phyloP scores from a whole-genome alignment of 2,888 invertebrate genomes.

The Thymelicus lineola region DNA sequence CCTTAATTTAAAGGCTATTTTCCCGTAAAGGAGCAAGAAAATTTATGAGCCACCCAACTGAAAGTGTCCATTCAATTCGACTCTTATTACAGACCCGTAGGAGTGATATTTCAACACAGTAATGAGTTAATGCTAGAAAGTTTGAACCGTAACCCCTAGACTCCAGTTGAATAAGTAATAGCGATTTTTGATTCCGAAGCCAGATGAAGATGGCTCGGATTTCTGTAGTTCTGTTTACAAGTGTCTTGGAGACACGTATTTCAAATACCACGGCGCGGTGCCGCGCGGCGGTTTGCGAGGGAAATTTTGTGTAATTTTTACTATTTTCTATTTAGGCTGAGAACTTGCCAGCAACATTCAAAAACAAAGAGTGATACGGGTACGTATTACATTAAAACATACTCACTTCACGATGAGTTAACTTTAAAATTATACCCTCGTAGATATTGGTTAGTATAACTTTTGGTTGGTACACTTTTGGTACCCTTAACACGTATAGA shows the following conservation, averaged over 20 bases:
- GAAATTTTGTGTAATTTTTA: too few species aligned
- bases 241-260: slow-evolving; percentile 22
- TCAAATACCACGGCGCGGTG: slow-evolving; percentile 4
- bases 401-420: too few species aligned
- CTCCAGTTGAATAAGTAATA: slow-evolving; percentile 53
- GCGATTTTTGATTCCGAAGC: slow-evolving; percentile 47
- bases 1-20: slow-evolving; percentile 42
- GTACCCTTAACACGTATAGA: too few species aligned
- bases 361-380: too few species aligned
- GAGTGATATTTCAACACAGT: slow-evolving; percentile 41
- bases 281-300: too few species aligned
- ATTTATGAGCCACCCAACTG: slow-evolving; percentile 42
- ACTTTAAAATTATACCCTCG: too few species aligned
- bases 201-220: slow-evolving; percentile 44
- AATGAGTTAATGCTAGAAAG: slow-evolving; percentile 58
- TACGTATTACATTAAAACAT: too few species aligned
- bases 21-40: slow-evolving; percentile 38
- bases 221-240: slow-evolving; percentile 34
- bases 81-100: slow-evolving; percentile 53
- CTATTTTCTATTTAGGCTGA: too few species aligned
- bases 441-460: too few species aligned
- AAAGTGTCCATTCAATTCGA: slow-evolving; percentile 57
- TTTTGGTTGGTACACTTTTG: too few species aligned
- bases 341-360: too few species aligned
- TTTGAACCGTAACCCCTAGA: slow-evolving; percentile 61